phyloP scores from a whole-genome alignment of 2,888 invertebrate genomes.

The Eucera pruinosa region DNA sequence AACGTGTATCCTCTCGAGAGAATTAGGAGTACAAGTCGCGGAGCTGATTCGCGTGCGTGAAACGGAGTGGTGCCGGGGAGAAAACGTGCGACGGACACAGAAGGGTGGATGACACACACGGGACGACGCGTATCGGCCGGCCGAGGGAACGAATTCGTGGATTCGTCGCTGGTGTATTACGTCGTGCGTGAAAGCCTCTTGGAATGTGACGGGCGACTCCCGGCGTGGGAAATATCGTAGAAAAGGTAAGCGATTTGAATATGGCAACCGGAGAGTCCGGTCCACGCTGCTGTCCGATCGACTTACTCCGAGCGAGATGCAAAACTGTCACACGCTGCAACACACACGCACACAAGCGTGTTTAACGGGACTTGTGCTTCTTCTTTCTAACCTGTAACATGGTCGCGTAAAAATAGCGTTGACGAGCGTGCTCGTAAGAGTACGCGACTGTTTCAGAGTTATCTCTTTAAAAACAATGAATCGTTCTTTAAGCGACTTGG shows the following conservation, averaged over 20 bases:
- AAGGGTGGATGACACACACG: conserved; percentile 57
- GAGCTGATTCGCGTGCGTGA: conserved; percentile 25
- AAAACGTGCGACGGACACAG: conserved; percentile 19
- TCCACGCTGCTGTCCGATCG: too few relatives aligned
- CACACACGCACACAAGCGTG: too few relatives aligned
- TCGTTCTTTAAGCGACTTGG: too few relatives aligned
- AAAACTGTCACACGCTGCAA: too few relatives aligned
- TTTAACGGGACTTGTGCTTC: conserved; percentile 35
- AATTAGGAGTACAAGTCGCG: conserved; percentile 10
- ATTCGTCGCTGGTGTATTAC: conserved; percentile 42
- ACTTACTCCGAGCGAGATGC: too few relatives aligned
- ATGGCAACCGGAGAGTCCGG: too few relatives aligned
- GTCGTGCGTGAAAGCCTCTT: conserved; percentile 55
- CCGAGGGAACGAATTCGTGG: conserved; percentile 26
- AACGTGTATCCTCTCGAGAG: conserved; percentile 1
- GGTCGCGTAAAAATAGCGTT: conserved; percentile 4
- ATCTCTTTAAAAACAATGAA: too few relatives aligned
- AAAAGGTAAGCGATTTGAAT: conserved; percentile 57
- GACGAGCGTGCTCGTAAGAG: background rate
- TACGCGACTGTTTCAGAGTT: background rate
- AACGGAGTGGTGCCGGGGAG: conserved; percentile 12
- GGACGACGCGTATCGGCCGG: conserved; percentile 26
- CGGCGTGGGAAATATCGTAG: conserved; percentile 61
- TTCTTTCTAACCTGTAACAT: conserved; percentile 46
- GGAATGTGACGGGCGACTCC: conserved; percentile 69